Evolutionary conservation across 2,113 vertebrate species (phyloP).

Genomic region (Myrmophylax atrothorax): DNA sequence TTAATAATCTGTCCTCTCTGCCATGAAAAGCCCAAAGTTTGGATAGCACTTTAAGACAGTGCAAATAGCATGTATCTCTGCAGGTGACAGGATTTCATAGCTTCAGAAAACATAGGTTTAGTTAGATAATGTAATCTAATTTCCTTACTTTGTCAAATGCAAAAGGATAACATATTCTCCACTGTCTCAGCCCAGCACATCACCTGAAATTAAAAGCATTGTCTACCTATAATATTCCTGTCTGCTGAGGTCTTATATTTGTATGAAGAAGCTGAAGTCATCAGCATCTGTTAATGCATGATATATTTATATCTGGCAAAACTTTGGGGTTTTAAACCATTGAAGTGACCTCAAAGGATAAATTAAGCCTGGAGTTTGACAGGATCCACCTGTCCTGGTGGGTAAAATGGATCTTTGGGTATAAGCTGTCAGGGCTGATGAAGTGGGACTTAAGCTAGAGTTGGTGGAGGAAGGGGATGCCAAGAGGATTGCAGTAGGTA

Average conservation of each 20-base stretch:
- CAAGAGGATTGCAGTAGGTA: not conserved
- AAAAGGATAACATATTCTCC: not conserved
- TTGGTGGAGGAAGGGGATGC: accelerated
- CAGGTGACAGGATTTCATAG: not conserved
- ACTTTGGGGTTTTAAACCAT: not conserved
- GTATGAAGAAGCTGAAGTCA: not conserved
- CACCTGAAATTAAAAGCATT: not conserved
- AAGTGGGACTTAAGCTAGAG: not conserved
- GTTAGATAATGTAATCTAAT: not conserved
- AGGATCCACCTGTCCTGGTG: too few species aligned
- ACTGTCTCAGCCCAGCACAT: not conserved
- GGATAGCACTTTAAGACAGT: not conserved
- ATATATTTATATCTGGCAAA: not conserved
- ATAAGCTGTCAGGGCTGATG: not conserved
- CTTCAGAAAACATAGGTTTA: not conserved
- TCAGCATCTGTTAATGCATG: not conserved
- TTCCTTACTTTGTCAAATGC: not conserved
- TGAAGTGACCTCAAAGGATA: not conserved
- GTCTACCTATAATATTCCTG: not conserved
- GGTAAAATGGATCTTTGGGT: not conserved
- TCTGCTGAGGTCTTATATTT: not conserved
- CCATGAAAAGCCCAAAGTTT: not conserved
- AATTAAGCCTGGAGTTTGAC: not conserved
- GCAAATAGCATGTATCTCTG: not conserved
- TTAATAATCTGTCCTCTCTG: not conserved